These are phyloP conservation scores for Agonum fuliginosum DNA, from an alignment of 2,888 invertebrate genomes.

Conservation along the genomic window DNA sequence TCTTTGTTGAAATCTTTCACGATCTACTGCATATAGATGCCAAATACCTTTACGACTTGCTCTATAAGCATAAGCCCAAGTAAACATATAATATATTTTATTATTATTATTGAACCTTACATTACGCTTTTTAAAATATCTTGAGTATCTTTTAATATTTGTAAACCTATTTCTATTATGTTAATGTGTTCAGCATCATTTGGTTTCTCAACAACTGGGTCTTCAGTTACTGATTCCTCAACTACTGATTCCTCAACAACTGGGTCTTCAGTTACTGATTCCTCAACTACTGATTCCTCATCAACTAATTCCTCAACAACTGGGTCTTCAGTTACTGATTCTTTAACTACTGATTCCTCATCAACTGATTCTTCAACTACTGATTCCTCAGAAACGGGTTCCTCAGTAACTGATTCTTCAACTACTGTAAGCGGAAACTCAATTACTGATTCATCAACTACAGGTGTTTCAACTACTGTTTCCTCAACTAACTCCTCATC, in stretches of 20 bases:
- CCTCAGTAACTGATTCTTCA: too few species aligned
- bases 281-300: too few species aligned
- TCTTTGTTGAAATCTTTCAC: constrained; percentile 24
- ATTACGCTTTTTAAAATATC: too few species aligned
- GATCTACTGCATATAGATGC: constrained; percentile 22
- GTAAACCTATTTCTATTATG: too few species aligned
- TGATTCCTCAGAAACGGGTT: too few species aligned
- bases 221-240: too few species aligned
- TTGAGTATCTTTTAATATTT: too few species aligned
- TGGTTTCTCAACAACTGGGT: too few species aligned
- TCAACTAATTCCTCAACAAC: too few species aligned
- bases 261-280: too few species aligned
- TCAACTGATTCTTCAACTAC: constrained; percentile 11
- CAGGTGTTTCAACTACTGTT: not conserved
- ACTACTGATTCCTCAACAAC: too few species aligned
- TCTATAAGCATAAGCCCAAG: constrained; percentile 25
- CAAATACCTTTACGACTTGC: constrained; percentile 33
- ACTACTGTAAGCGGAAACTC: not conserved
- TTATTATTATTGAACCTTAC: constrained; percentile 8
- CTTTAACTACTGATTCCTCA: not conserved
- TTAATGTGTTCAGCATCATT: too few species aligned
- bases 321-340: not conserved
- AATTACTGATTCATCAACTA: not conserved
- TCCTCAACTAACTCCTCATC: not conserved
- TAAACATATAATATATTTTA: constrained; percentile 32